These are phyloP conservation scores for Cardiocondyla obscurior DNA, from an alignment of 1,140 invertebrate genomes.

Conservation along the genomic window DNA sequence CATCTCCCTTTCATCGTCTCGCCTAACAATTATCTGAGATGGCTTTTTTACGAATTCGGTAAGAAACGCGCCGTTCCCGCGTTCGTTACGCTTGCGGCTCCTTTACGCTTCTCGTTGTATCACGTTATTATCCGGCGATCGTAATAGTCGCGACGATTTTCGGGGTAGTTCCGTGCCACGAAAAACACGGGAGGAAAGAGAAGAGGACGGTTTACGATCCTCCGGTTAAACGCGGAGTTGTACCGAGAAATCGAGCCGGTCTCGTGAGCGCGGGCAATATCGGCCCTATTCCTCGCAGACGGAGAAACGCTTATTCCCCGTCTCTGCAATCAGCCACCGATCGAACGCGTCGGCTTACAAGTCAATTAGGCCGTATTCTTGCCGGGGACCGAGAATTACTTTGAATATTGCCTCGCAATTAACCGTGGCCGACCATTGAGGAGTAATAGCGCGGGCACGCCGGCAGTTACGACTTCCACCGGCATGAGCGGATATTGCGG, in stretches of 20 bases:
- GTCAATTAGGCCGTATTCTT: conserved; percentile 48
- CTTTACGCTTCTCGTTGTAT: background rate
- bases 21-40: conserved; percentile 36
- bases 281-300: background rate
- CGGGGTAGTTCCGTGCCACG: background rate
- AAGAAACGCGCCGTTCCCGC: background rate
- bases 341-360: conserved; percentile 10
- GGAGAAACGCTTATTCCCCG: conserved; percentile 4
- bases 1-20: conserved; percentile 9
- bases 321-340: conserved; percentile 21
- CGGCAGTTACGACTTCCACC: conserved; percentile 29
- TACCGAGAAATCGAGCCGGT: background rate
- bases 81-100: background rate
- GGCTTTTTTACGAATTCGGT: conserved; percentile 16
- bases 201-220: background rate
- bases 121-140: background rate
- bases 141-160: background rate
- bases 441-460: conserved; percentile 15
- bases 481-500: background rate
- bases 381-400: conserved; percentile 24
- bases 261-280: conserved; percentile 21
- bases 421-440: conserved; percentile 32
- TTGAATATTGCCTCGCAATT: conserved; percentile 43
- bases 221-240: too few species aligned
- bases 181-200: background rate